Conservation (phyloP, 2,888 invertebrate species). For the Enchytraeus crypticus region DNA sequence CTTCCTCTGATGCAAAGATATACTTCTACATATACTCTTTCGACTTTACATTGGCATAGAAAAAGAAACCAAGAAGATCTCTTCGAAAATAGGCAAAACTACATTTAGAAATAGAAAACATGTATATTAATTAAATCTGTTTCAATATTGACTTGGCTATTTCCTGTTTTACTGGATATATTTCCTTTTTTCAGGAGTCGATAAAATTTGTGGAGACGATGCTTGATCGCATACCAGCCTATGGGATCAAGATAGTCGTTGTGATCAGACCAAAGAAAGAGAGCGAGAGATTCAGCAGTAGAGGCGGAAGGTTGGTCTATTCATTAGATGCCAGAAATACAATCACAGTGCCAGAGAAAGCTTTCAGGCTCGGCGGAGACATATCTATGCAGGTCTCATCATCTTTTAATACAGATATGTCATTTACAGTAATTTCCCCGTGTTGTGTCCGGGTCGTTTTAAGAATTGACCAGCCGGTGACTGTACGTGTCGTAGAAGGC, state of each 20-base stretch:
- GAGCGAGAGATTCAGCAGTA: not conserved
- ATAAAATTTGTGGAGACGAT: slow-evolving; percentile 3
- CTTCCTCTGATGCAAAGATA: too few species aligned
- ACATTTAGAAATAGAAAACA: too few species aligned
- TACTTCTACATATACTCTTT: too few species aligned
- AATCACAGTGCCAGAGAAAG: not conserved
- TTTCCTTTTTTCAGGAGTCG: not conserved
- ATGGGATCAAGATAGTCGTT: slow-evolving; percentile 1
- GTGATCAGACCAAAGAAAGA: slow-evolving; percentile 2
- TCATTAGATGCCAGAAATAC: not conserved
- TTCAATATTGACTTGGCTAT: too few species aligned
- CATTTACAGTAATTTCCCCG: too few species aligned
- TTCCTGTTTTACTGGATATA: not conserved
- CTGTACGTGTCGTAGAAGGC: too few species aligned
- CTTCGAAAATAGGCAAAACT: too few species aligned
- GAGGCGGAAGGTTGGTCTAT: not conserved
- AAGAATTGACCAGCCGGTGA: too few species aligned
- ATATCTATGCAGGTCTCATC: not conserved
- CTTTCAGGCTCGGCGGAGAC: not conserved
- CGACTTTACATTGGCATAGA: too few species aligned
- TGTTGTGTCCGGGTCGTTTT: too few species aligned
- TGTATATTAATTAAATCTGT: too few species aligned
- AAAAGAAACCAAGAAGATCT: too few species aligned
- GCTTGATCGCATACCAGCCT: not conserved
- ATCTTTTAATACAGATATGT: not conserved